Evolutionary conservation across 1,140 invertebrate species (phyloP).

Genomic region (Sminthurides bifidus): DNA sequence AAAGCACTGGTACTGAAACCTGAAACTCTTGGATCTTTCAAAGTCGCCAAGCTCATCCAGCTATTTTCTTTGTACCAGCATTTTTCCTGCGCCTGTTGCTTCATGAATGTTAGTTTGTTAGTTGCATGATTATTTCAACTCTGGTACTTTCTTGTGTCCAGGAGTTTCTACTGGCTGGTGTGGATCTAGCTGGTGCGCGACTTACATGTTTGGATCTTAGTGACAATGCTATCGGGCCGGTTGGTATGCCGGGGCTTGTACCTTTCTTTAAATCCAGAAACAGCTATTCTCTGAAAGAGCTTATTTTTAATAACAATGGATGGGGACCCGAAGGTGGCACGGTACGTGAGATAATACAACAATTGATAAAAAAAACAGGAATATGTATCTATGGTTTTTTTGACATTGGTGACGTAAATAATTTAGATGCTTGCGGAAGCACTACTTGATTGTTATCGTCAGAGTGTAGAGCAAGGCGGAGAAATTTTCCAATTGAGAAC

Average conservation of each 20-base stretch:
- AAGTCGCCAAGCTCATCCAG: background rate
- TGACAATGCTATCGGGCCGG: constrained; percentile 96
- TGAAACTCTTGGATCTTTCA: background rate
- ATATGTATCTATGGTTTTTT: too few species aligned
- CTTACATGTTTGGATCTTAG: constrained; percentile 83
- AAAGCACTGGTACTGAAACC: constrained; percentile 53
- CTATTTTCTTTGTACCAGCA: background rate
- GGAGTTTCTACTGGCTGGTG: constrained; percentile 64
- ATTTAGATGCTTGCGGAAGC: constrained; percentile 51
- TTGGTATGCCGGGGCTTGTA: constrained; percentile 81
- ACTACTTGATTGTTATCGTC: constrained; percentile 56
- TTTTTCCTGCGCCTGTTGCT: background rate
- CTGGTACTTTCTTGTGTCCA: constrained; percentile 35
- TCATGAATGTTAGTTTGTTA: background rate
- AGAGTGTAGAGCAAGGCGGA: constrained; percentile 46
- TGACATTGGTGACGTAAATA: background rate
- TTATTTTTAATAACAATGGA: constrained; percentile 90
- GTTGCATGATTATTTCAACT: background rate
- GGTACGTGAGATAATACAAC: constrained; percentile 34
- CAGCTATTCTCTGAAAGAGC: constrained; percentile 67
- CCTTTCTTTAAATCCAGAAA: constrained; percentile 67
- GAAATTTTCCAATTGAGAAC: constrained; percentile 58
- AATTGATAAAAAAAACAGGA: too few species aligned
- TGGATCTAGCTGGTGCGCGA: constrained; percentile 63
- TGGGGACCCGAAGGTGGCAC: constrained; percentile 81